phyloP scores from a whole-genome alignment of 2,113 vertebrate genomes.

The Cochlearius cochlearius region DNA sequence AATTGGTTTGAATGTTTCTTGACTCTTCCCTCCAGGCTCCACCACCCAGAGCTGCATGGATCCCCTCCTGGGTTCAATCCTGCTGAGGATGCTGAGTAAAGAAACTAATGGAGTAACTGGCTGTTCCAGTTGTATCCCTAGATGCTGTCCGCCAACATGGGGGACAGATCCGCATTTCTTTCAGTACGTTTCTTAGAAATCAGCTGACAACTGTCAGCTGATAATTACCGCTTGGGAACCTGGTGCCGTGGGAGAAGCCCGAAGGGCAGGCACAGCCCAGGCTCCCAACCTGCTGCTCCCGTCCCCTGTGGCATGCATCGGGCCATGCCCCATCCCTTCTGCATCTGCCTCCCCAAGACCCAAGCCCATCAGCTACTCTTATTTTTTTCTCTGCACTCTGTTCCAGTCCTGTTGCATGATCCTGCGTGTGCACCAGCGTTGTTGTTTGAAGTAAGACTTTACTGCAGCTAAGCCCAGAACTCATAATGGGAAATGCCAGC shows the following conservation, averaged over 20 bases:
- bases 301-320: neutral
- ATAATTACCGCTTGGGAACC: neutral
- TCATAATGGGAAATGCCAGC: neutral
- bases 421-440: neutral
- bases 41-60: neutral
- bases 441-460: neutral
- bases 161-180: neutral
- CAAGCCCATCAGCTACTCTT: neutral
- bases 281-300: neutral
- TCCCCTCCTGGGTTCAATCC: neutral
- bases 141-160: neutral
- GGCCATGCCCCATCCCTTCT: neutral
- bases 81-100: neutral
- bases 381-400: neutral
- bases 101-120: neutral
- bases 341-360: neutral
- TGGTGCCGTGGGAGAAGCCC: neutral
- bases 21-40: neutral
- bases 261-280: fast-evolving
- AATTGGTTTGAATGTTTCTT: neutral
- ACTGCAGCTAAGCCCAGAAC: neutral
- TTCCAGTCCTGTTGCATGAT: neutral
- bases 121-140: neutral
- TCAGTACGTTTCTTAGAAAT: neutral
- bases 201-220: neutral